Percentiles rank a stretch among this genome's conserved stretches.
These are phyloP conservation scores for Planococcus citri DNA, from an alignment of 1,140 invertebrate genomes.

Conservation along the genomic window DNA sequence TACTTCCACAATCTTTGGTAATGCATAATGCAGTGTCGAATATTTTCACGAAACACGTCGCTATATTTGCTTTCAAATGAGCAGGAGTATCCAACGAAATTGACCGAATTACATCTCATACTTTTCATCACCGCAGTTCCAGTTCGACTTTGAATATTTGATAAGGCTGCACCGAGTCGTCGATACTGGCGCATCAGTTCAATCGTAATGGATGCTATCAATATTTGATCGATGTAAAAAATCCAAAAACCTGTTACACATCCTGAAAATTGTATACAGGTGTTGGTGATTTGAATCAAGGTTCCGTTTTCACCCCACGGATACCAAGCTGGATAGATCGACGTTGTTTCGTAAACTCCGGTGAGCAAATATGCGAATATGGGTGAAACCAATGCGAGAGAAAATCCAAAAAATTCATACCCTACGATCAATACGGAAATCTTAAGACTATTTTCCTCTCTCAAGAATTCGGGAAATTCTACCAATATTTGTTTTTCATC, in stretches of 20 bases:
- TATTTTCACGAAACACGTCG: neutral
- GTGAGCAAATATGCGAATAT: neutral
- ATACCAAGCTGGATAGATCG: neutral
- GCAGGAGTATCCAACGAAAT: too few relatives aligned
- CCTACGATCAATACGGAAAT: neutral
- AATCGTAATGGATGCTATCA: neutral
- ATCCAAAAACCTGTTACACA: neutral
- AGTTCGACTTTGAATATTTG: neutral
- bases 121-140: neutral
- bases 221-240: neutral
- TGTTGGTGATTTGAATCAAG: neutral
- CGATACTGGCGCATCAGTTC: neutral
- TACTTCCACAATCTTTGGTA: neutral
- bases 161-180: neutral
- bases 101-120: neutral
- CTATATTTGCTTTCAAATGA: too few relatives aligned
- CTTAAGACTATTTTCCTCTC: neutral
- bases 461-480: neutral
- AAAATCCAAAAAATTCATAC: neutral
- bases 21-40: neutral
- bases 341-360: neutral
- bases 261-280: neutral
- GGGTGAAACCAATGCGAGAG: neutral
- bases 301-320: neutral
- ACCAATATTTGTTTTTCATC: neutral